These are phyloP conservation scores for Diplogasteroides magnus DNA, from an alignment of 1,140 invertebrate species.

Conservation along the genomic window DNA sequence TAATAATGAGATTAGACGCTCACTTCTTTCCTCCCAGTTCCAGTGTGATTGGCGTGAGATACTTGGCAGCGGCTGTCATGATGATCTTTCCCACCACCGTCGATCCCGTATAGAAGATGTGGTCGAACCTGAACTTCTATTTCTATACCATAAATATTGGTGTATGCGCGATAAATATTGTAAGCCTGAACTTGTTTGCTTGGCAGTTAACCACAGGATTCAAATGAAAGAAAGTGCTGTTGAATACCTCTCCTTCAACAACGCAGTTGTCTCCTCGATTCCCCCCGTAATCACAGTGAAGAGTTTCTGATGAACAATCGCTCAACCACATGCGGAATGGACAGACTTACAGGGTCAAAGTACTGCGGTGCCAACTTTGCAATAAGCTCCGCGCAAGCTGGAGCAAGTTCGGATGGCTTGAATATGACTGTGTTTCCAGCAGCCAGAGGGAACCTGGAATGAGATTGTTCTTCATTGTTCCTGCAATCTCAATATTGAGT, in stretches of 20 bases:
- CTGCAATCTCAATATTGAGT: too few species aligned
- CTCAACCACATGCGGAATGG: neutral
- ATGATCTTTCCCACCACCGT: conserved; percentile 77
- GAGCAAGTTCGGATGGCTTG: conserved; percentile 88
- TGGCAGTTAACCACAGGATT: conserved; percentile 69
- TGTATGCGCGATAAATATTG: conserved; percentile 66
- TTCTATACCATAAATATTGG: conserved; percentile 63
- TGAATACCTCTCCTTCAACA: conserved; percentile 8
- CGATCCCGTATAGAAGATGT: conserved; percentile 94
- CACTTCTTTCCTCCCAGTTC: conserved; percentile 82
- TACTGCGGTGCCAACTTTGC: conserved; percentile 78
- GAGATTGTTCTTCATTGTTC: too few species aligned
- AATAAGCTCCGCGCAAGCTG: conserved; percentile 68
- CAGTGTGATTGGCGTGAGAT: conserved; percentile 83
- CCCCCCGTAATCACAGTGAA: conserved; percentile 67
- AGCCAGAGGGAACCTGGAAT: conserved; percentile 63
- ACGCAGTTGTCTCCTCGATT: conserved; percentile 71
- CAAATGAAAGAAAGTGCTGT: conserved; percentile 61
- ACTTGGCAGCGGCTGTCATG: conserved; percentile 77
- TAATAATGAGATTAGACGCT: conserved; percentile 3
- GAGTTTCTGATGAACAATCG: conserved; percentile 62
- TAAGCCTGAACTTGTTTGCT: conserved; percentile 82
- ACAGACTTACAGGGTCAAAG: conserved; percentile 60
- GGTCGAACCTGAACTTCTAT: conserved; percentile 76
- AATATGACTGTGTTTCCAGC: conserved; percentile 85